Conservation (phyloP, 2,888 invertebrate species). For the Buathra laborator region DNA sequence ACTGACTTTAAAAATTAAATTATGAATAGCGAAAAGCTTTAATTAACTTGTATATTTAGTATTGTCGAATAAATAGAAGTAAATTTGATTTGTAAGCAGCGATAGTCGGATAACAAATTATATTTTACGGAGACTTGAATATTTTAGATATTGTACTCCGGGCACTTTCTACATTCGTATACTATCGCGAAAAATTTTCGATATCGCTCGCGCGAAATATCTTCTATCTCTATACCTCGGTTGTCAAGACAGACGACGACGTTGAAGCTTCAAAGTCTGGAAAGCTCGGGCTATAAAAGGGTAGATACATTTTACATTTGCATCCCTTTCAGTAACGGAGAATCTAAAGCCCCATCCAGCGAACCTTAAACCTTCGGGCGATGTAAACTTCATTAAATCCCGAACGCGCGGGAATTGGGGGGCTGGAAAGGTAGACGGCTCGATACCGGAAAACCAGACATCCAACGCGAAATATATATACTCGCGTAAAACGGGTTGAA, state of each 20-base stretch:
- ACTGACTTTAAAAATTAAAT: too few relatives aligned
- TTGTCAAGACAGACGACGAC: conserved; percentile 23
- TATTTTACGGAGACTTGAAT: not conserved
- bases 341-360: conserved; percentile 5
- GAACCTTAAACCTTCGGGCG: conserved; percentile 54
- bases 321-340: conserved; percentile 63
- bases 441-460: conserved; percentile 28
- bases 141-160: not conserved
- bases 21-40: not conserved
- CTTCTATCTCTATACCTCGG: not conserved
- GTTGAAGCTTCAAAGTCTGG: conserved; percentile 50
- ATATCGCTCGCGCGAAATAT: not conserved
- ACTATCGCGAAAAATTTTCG: not conserved
- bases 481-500: not conserved
- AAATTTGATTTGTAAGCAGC: not conserved
- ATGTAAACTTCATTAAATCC: conserved; percentile 64
- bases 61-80: not conserved
- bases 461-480: conserved; percentile 13
- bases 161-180: not conserved
- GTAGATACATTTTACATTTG: conserved; percentile 67
- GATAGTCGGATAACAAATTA: not conserved
- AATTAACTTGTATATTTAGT: not conserved
- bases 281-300: conserved; percentile 50
- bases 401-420: conserved; percentile 39
- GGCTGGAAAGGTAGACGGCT: conserved; percentile 16